phyloP scores from a whole-genome alignment of 2,888 invertebrate species.

The Fragum fragum region DNA sequence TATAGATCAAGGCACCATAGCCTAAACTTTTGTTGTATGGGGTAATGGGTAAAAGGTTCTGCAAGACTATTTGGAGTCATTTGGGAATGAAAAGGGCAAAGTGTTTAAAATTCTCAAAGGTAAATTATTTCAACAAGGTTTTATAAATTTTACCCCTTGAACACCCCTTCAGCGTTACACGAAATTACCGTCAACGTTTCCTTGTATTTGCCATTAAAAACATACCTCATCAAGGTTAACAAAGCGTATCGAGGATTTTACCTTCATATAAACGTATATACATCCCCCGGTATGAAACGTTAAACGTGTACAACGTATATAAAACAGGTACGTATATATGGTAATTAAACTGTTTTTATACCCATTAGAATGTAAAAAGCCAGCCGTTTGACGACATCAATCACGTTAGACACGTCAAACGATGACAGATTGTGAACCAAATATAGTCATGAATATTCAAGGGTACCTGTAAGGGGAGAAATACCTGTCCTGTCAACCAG shows the following conservation, averaged over 20 bases:
- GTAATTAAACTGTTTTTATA: slow-evolving; percentile 61
- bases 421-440: slow-evolving; percentile 63
- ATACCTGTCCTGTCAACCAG: background rate
- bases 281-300: slow-evolving; percentile 19
- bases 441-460: slow-evolving; percentile 40
- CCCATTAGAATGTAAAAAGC: slow-evolving; percentile 60
- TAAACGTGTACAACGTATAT: slow-evolving; percentile 5
- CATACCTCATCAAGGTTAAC: slow-evolving; percentile 16
- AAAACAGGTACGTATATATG: slow-evolving; percentile 21
- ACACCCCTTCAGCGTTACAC: slow-evolving; percentile 6
- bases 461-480: slow-evolving; percentile 28
- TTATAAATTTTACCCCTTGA: slow-evolving; percentile 13
- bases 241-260: slow-evolving; percentile 19
- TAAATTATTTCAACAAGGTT: background rate
- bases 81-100: no score
- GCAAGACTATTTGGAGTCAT: no score
- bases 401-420: slow-evolving; percentile 56
- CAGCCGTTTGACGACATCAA: slow-evolving; percentile 52
- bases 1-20: no score
- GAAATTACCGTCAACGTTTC: slow-evolving; percentile 24
- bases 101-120: no score
- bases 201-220: slow-evolving; percentile 19
- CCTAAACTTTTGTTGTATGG: no score
- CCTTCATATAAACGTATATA: slow-evolving; percentile 7
- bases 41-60: no score